phyloP scores from a whole-genome alignment of 2,797 vertebrate genomes.

The Gymnocypris eckloni region DNA sequence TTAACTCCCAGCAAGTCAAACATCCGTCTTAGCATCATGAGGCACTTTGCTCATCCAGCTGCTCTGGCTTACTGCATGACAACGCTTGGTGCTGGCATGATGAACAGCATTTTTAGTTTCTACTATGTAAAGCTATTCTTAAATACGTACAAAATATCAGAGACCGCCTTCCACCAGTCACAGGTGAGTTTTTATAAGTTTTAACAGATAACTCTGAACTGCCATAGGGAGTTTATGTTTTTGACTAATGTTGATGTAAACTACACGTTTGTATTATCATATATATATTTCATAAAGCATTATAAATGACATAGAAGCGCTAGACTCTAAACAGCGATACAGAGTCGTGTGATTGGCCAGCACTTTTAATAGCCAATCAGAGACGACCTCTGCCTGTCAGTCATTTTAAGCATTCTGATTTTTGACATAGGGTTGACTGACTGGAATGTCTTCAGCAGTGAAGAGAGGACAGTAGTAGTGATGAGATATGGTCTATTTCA shows the following conservation, averaged over 20 bases:
- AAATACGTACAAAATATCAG: conserved; percentile 87
- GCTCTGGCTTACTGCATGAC: conserved; percentile 88
- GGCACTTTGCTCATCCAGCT: conserved; percentile 65
- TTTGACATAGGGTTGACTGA: background rate
- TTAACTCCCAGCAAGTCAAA: background rate
- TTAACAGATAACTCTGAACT: background rate
- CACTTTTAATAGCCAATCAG: conserved; percentile 3
- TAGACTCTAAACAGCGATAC: background rate
- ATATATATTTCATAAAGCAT: background rate
- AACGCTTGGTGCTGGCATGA: conserved; percentile 87
- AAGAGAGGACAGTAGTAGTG: background rate
- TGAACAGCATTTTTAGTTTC: conserved; percentile 92
- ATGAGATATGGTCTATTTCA: background rate
- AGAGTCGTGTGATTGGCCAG: background rate
- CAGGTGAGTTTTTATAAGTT: conserved; percentile 75
- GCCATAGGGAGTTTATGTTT: background rate
- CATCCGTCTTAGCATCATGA: conserved; percentile 42
- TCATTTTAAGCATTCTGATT: background rate
- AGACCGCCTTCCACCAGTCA: conserved; percentile 85
- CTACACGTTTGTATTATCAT: background rate
- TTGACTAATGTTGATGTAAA: background rate
- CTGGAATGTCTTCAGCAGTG: background rate
- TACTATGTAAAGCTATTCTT: conserved; percentile 94
- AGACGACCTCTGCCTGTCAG: background rate
- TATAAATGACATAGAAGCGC: background rate